A percentile compares a stretch with the other conserved stretches of the same genome.
Conservation (phyloP, 1,140 invertebrate genomes). For the Drosophila subobscura region DNA sequence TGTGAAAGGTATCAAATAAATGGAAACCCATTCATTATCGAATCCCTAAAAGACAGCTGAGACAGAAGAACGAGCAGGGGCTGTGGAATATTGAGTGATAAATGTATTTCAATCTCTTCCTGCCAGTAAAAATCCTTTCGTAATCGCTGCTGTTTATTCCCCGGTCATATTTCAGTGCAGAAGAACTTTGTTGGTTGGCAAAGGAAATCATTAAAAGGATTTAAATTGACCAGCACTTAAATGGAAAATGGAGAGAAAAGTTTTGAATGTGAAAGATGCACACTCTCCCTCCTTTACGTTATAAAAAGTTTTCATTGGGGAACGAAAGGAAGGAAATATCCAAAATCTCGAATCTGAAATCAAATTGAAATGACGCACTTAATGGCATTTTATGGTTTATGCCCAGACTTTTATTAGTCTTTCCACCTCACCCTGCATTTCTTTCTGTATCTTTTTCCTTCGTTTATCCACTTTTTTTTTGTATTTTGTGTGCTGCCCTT, state of each 20-base stretch:
- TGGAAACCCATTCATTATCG: constrained; percentile 58
- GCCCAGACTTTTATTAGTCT: constrained; percentile 59
- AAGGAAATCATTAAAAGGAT: constrained; percentile 47
- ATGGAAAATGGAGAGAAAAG: constrained; percentile 10
- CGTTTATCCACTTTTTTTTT: background rate
- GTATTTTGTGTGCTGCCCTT: constrained; percentile 7
- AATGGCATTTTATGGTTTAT: constrained; percentile 79
- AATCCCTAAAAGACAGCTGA: constrained; percentile 14
- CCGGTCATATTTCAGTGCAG: constrained; percentile 20
- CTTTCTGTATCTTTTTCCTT: constrained; percentile 2
- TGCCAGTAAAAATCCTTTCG: constrained; percentile 15
- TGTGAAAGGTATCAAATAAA: constrained; percentile 41
- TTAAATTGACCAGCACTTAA: constrained; percentile 27
- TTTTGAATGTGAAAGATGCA: constrained; percentile 22
- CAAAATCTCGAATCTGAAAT: constrained; percentile 56
- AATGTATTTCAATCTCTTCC: constrained; percentile 40
- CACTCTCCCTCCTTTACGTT: background rate
- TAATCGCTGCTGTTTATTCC: constrained; percentile 10
- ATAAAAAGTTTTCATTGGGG: background rate
- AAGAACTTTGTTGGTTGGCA: constrained; percentile 27
- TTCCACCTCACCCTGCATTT: constrained; percentile 31
- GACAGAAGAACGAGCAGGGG: background rate
- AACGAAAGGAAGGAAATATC: constrained; percentile 16
- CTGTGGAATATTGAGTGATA: constrained; percentile 36
- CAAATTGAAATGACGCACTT: constrained; percentile 81